These are phyloP conservation scores for Aricia artaxerxes DNA, from an alignment of 2,888 invertebrate genomes.

Conservation along the genomic window DNA sequence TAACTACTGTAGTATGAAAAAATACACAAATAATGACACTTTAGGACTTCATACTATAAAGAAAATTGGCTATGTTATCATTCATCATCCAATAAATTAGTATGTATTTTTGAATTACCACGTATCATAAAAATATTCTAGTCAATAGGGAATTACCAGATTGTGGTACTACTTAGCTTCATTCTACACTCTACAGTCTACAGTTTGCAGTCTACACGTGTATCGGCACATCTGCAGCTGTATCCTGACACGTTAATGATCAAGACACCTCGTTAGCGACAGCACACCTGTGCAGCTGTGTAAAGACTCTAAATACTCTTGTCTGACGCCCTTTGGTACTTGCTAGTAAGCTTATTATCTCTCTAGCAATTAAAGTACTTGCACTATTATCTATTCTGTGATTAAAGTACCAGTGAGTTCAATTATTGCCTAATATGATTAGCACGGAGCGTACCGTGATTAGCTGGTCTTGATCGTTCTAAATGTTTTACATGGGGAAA, in stretches of 20 bases:
- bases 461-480: neutral
- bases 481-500: neutral
- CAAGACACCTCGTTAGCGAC: constrained; percentile 23
- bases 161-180: too few relatives aligned
- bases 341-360: constrained; percentile 19
- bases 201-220: neutral
- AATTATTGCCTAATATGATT: neutral
- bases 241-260: constrained; percentile 22
- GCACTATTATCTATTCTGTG: too few relatives aligned
- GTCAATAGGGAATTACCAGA: too few relatives aligned
- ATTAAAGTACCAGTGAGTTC: neutral
- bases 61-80: too few relatives aligned
- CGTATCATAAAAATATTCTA: too few relatives aligned
- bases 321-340: constrained; percentile 12
- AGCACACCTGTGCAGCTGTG: neutral
- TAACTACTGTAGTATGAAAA: too few relatives aligned
- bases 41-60: too few relatives aligned
- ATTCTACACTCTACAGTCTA: too few relatives aligned
- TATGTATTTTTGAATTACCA: too few relatives aligned
- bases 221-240: constrained; percentile 10
- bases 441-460: neutral
- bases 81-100: too few relatives aligned
- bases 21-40: too few relatives aligned
- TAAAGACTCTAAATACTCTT: constrained; percentile 8
- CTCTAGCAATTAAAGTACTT: neutral